These are phyloP conservation scores for Megaceryle alcyon DNA, from an alignment of 2,797 vertebrate species.

Conservation along the genomic window DNA sequence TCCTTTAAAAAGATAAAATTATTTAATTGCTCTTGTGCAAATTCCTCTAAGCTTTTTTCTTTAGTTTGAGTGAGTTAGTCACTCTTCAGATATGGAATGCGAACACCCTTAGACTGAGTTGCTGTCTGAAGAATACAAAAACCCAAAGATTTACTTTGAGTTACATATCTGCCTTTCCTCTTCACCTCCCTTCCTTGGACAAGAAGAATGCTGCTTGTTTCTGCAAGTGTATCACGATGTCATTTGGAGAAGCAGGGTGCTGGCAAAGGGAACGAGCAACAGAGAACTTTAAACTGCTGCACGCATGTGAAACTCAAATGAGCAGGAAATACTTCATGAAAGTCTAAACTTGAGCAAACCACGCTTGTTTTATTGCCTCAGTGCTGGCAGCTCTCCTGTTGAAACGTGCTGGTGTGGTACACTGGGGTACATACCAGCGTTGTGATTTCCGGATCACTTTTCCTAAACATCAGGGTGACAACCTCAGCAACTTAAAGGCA, in stretches of 20 bases:
- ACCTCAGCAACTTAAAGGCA: neutral
- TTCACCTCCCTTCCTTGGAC: neutral
- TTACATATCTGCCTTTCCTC: neutral
- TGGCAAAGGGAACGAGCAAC: neutral
- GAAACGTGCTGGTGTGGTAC: neutral
- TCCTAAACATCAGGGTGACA: neutral
- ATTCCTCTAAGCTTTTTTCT: neutral
- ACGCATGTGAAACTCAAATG: neutral
- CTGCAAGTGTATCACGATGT: neutral
- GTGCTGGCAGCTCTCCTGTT: neutral
- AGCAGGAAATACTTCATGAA: neutral
- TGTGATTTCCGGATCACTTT: neutral
- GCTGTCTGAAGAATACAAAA: neutral
- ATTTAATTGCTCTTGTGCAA: constrained; percentile 42
- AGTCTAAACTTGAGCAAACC: neutral
- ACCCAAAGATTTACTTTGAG: neutral
- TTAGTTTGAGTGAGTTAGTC: neutral
- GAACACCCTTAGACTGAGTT: neutral
- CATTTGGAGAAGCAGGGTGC: neutral
- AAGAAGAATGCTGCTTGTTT: neutral
- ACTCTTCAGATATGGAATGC: constrained; percentile 8
- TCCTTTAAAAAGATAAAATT: neutral
- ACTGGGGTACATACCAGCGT: neutral
- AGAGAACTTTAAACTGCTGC: neutral
- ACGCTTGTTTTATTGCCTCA: neutral